Conservation (phyloP, 2,888 invertebrate species). For the Linyphia triangularis region DNA sequence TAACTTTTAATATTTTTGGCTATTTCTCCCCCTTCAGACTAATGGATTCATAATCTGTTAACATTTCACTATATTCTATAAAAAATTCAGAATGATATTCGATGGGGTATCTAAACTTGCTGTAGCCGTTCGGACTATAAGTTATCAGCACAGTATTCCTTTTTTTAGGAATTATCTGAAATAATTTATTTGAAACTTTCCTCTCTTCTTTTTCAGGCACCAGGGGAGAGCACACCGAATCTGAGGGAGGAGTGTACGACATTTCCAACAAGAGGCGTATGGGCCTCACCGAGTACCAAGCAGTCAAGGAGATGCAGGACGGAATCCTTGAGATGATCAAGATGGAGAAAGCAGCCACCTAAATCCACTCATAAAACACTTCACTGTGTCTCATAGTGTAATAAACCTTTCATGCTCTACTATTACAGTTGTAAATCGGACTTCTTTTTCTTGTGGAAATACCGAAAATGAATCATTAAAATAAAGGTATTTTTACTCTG, state of each 20-base stretch:
- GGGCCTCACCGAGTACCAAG: slow-evolving; percentile 97
- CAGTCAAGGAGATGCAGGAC: slow-evolving; percentile 98
- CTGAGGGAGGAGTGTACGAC: slow-evolving; percentile 96
- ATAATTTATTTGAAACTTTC: too few relatives aligned
- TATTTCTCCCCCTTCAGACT: too few relatives aligned
- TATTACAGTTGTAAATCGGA: background rate
- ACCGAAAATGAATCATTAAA: background rate
- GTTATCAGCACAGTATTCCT: too few relatives aligned
- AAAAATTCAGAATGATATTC: too few relatives aligned
- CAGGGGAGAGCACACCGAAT: slow-evolving; percentile 96
- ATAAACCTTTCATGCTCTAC: background rate
- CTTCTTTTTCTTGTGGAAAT: background rate
- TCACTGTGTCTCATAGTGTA: slow-evolving; percentile 25
- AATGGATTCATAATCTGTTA: too few relatives aligned
- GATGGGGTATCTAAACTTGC: too few relatives aligned
- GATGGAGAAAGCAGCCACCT: slow-evolving; percentile 87
- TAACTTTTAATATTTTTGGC: too few relatives aligned
- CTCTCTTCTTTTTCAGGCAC: slow-evolving; percentile 85
- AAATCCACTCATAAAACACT: background rate
- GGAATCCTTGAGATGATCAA: slow-evolving; percentile 97
- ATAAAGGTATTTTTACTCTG: background rate
- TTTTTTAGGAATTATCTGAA: too few relatives aligned
- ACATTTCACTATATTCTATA: too few relatives aligned
- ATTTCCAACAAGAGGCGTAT: slow-evolving; percentile 98
- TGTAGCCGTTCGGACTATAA: too few relatives aligned